A percentile compares a stretch with the other conserved stretches of the same genome.
Conservation (phyloP, 2,113 vertebrate species). For the Carassius auratus region DNA sequence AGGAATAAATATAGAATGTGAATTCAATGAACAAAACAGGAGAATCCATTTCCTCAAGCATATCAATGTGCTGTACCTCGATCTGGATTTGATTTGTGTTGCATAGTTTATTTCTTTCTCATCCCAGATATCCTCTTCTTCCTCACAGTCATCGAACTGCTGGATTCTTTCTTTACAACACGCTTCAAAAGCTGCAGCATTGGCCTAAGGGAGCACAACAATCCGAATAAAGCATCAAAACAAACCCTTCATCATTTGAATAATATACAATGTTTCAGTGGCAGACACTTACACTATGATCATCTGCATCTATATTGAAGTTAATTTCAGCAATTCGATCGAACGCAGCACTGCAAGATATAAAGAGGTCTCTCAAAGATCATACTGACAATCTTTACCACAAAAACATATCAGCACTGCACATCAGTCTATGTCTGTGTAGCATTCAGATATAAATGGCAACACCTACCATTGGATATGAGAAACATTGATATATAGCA, state of each 20-base stretch:
- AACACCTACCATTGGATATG: neutral
- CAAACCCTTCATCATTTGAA: neutral
- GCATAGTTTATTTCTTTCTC: conserved; percentile 88
- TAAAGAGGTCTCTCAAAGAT: conserved; percentile 26
- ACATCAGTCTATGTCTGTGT: neutral
- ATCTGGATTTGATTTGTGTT: conserved; percentile 86
- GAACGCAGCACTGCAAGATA: conserved; percentile 84
- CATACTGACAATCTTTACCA: neutral
- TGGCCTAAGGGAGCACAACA: conserved; percentile 76
- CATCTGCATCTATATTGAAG: conserved; percentile 90
- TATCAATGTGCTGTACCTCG: conserved; percentile 75
- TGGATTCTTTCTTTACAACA: conserved; percentile 93
- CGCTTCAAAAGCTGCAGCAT: conserved; percentile 89
- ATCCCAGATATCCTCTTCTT: conserved; percentile 97
- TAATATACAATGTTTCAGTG: neutral
- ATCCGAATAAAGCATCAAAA: neutral
- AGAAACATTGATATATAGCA: neutral
- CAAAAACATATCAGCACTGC: neutral
- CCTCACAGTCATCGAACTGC: conserved; percentile 91
- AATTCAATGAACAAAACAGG: neutral
- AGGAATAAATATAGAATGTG: rapidly evolving
- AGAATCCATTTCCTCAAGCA: neutral
- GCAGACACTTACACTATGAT: conserved; percentile 87
- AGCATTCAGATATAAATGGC: neutral
- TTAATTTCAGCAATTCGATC: conserved; percentile 95